Evolutionary conservation across 2,113 vertebrate species (phyloP).

Genomic region (Cynoglossus semilaevis): DNA sequence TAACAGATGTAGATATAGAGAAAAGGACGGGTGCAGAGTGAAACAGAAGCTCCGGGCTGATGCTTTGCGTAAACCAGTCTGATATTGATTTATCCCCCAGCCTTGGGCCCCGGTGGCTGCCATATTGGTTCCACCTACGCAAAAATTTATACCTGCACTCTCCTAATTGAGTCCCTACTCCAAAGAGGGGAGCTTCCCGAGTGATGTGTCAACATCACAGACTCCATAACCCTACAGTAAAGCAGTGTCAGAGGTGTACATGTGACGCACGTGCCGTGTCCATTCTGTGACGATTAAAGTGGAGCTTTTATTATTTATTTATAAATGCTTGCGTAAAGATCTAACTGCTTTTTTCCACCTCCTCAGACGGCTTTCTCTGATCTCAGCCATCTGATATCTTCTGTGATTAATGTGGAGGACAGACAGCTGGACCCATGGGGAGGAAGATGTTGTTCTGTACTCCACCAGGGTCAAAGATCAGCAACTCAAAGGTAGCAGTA

Average conservation of each 20-base stretch:
- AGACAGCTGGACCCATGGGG: slow-evolving; percentile 16
- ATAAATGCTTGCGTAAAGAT: too few relatives aligned
- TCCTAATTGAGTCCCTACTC: slow-evolving; percentile 59
- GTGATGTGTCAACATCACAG: slow-evolving; percentile 24
- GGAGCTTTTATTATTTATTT: background rate
- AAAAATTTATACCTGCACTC: slow-evolving; percentile 65
- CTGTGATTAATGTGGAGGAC: slow-evolving; percentile 26
- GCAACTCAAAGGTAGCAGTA: slow-evolving; percentile 17
- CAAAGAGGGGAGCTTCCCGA: slow-evolving; percentile 23
- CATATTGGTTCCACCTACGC: slow-evolving; percentile 64
- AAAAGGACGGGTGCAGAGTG: slow-evolving; percentile 5
- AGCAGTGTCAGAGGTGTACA: slow-evolving; percentile 1
- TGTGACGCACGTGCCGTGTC: background rate
- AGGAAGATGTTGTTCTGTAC: slow-evolving; percentile 12
- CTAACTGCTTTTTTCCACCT: background rate
- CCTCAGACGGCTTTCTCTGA: slow-evolving; percentile 9
- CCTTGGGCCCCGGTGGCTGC: slow-evolving; percentile 40
- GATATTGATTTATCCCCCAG: slow-evolving; percentile 61
- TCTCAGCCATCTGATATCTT: background rate
- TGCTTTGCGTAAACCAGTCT: slow-evolving; percentile 41
- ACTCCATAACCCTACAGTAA: slow-evolving; percentile 8
- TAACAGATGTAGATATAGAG: slow-evolving; percentile 48
- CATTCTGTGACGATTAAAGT: background rate
- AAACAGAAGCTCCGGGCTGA: slow-evolving; percentile 16
- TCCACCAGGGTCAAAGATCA: slow-evolving; percentile 36